Percentiles rank a stretch among this genome's conserved stretches.
These are phyloP conservation scores for Suncus etruscus DNA, from an alignment of 2,113 vertebrate species.

Conservation along the genomic window DNA sequence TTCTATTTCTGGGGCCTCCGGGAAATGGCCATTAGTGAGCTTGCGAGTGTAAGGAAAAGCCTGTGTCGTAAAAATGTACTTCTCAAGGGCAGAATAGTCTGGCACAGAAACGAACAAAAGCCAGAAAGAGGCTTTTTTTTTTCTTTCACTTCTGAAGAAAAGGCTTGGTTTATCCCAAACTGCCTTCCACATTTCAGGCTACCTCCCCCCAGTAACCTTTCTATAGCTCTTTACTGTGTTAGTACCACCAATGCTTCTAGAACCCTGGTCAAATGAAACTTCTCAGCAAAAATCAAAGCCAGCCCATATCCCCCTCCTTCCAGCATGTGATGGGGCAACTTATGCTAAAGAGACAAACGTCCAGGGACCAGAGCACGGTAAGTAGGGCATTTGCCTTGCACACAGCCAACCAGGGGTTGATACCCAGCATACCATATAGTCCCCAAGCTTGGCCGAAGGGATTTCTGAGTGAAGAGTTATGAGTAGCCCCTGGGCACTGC, in stretches of 20 bases:
- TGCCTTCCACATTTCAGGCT: too few relatives aligned
- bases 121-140: constrained; percentile 18
- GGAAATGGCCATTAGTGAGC: constrained; percentile 70
- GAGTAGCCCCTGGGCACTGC: too few relatives aligned
- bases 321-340: background rate
- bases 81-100: constrained; percentile 58
- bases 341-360: background rate
- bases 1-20: constrained; percentile 77
- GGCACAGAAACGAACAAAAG: background rate
- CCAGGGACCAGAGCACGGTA: too few relatives aligned
- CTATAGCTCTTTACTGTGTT: background rate
- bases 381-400: too few relatives aligned
- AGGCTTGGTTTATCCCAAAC: background rate
- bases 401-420: too few relatives aligned
- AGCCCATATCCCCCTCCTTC: background rate
- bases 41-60: constrained; percentile 43
- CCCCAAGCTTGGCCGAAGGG: too few relatives aligned
- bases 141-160: background rate
- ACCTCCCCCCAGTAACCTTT: background rate
- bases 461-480: too few relatives aligned
- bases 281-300: background rate
- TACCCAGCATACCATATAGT: too few relatives aligned
- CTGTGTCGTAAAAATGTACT: background rate
- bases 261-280: background rate
- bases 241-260: background rate